Evolutionary conservation across 2,888 invertebrate genomes (phyloP).

Genomic region (Apomyelois bistriatella): DNA sequence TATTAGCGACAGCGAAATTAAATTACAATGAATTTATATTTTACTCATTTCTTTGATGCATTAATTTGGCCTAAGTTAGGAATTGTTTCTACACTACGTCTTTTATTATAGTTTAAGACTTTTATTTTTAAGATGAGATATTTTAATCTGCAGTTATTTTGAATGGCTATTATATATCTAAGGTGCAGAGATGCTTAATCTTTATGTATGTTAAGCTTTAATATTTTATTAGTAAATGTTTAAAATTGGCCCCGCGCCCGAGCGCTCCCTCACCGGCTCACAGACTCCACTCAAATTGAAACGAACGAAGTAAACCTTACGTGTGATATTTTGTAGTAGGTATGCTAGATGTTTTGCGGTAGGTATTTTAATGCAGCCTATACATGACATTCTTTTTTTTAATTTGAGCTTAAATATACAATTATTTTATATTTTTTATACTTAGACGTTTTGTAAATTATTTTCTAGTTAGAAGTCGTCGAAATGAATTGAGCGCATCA

Average conservation of each 20-base stretch:
- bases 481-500: slow-evolving; percentile 47
- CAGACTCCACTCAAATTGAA: slow-evolving; percentile 24
- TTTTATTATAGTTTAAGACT: slow-evolving; percentile 75
- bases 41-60: slow-evolving; percentile 48
- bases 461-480: slow-evolving; percentile 63
- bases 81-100: slow-evolving; percentile 61
- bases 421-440: slow-evolving; percentile 75
- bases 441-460: slow-evolving; percentile 70
- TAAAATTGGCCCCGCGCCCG: slow-evolving; percentile 66
- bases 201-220: slow-evolving; percentile 81
- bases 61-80: slow-evolving; percentile 72
- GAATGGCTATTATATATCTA: slow-evolving; percentile 78
- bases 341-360: slow-evolving; percentile 64
- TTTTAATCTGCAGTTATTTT: slow-evolving; percentile 80
- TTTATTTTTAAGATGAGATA: slow-evolving; percentile 79
- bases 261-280: slow-evolving; percentile 36
- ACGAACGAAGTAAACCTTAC: slow-evolving; percentile 50
- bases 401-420: slow-evolving; percentile 49
- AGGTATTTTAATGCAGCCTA: slow-evolving; percentile 59
- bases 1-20: slow-evolving; percentile 65
- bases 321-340: slow-evolving; percentile 75
- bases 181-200: slow-evolving; percentile 80
- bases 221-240: slow-evolving; percentile 80
- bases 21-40: slow-evolving; percentile 62
- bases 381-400: slow-evolving; percentile 53